These are phyloP conservation scores for Todiramphus saurophagus DNA, from an alignment of 2,113 vertebrate genomes.

Conservation along the genomic window DNA sequence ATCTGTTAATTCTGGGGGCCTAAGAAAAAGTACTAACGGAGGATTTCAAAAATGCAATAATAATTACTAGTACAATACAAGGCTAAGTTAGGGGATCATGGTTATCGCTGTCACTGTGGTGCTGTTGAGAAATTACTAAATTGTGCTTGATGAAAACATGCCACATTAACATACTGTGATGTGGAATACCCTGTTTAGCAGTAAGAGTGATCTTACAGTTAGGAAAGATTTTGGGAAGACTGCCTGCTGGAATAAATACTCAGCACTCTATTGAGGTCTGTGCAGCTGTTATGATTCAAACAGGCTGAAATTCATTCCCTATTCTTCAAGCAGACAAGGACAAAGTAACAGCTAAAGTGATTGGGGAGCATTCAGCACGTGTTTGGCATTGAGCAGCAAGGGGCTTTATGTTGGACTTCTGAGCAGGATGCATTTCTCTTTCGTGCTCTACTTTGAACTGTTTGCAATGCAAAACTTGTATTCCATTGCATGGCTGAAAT, in stretches of 20 bases:
- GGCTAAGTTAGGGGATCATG: neutral
- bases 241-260: slow-evolving; percentile 24
- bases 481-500: neutral
- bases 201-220: neutral
- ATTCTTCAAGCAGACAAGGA: neutral
- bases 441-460: neutral
- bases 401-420: neutral
- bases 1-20: neutral
- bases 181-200: neutral
- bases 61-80: neutral
- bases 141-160: neutral
- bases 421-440: neutral
- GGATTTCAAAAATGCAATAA: neutral
- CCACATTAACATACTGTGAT: neutral
- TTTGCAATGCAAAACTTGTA: neutral
- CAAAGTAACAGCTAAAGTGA: neutral
- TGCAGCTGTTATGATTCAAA: neutral
- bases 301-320: neutral
- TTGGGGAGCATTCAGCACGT: neutral
- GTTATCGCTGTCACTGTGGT: accelerated
- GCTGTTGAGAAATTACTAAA: neutral
- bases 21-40: neutral
- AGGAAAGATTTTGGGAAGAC: neutral
- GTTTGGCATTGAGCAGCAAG: neutral
- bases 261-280: neutral